Base-by-base conservation (phyloP, 2,888 invertebrate species). In the Patella caerulea region DNA sequence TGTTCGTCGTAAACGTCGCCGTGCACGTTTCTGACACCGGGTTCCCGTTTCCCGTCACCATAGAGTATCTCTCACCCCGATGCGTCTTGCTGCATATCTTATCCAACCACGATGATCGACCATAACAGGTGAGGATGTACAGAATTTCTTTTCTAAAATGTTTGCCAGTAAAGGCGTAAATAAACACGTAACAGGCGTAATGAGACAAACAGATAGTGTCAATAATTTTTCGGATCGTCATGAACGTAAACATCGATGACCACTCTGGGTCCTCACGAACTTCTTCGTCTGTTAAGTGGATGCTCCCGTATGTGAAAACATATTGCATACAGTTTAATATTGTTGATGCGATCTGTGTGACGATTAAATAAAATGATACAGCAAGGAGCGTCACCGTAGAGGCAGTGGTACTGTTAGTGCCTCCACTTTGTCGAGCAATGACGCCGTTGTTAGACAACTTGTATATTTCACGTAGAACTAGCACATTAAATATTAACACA, bases 361-460 rank as follows among this genome's bases (percentile, higher is more conserved):
- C 56, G 71, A 90, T 89, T 17, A 89, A 85, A 79, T 88, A 90
- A 79, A 90, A 90, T 7, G 89, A 88, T 19, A 90, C 90, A 0
- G 86, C 84, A 29, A 90, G 84, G 11, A 90, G 81, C 76, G 88
- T 90, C 9, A 88, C 80, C 9, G 90, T 90, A 11, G 89, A 90
- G 19, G 88, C 87, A 1, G 86, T 79, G 54, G 84, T 82, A 75
- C 80, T 83, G 79, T 77, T 79, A 14, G 76, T 59, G n/a, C 82
- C 78, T 17, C 77, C 75, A n/a, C 70, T 75, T 73, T 83, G 83
- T 70, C 82, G 79, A 7, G 79, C 77, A 55, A 82, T 76, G 29
- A 83, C 79, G 5, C 83, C 81, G 19, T 82, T 79, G 9, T 78
- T 74, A 14, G 87, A 84, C n/a, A 89, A 80, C 55, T 83, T 83